Conservation (phyloP, 2,113 vertebrate genomes). For the Archocentrus centrarchus region DNA sequence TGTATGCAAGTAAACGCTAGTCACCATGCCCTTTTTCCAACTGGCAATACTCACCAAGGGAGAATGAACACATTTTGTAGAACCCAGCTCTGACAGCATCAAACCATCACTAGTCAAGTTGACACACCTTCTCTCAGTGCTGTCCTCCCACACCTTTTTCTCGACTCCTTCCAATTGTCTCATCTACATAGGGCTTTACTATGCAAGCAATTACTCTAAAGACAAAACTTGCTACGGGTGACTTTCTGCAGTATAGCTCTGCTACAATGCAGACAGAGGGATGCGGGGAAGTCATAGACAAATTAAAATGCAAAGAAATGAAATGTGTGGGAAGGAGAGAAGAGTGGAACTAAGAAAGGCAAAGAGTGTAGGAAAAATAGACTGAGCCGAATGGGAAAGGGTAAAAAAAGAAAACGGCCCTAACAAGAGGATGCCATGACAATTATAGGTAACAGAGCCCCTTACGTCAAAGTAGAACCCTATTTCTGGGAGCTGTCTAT, state of each 20-base stretch:
- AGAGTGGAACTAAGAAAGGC: background rate
- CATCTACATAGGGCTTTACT: slow-evolving; percentile 27
- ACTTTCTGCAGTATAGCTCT: slow-evolving; percentile 18
- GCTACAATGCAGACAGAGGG: slow-evolving; percentile 10
- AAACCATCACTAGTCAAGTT: slow-evolving; percentile 51
- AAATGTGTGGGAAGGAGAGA: slow-evolving; percentile 33
- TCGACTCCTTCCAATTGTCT: slow-evolving; percentile 39
- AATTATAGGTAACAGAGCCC: slow-evolving; percentile 70
- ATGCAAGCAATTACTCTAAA: slow-evolving; percentile 34
- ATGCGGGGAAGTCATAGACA: slow-evolving; percentile 16
- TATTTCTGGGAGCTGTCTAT: slow-evolving; percentile 73
- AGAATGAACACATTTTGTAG: slow-evolving; percentile 30
- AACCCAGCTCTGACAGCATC: slow-evolving; percentile 38
- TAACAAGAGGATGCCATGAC: slow-evolving; percentile 72
- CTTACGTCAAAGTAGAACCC: slow-evolving; percentile 66
- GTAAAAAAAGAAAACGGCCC: slow-evolving; percentile 9
- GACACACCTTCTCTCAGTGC: slow-evolving; percentile 55
- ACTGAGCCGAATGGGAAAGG: slow-evolving; percentile 49
- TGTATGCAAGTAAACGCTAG: slow-evolving; percentile 36
- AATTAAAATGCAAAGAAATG: slow-evolving; percentile 48
- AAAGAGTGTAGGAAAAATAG: slow-evolving; percentile 48
- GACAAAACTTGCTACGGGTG: slow-evolving; percentile 25
- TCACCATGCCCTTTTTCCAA: slow-evolving; percentile 49
- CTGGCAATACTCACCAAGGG: slow-evolving; percentile 40
- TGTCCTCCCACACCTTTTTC: slow-evolving; percentile 61